Evolutionary conservation across 2,888 invertebrate genomes (phyloP).

Genomic region (Diarsia dahlii): DNA sequence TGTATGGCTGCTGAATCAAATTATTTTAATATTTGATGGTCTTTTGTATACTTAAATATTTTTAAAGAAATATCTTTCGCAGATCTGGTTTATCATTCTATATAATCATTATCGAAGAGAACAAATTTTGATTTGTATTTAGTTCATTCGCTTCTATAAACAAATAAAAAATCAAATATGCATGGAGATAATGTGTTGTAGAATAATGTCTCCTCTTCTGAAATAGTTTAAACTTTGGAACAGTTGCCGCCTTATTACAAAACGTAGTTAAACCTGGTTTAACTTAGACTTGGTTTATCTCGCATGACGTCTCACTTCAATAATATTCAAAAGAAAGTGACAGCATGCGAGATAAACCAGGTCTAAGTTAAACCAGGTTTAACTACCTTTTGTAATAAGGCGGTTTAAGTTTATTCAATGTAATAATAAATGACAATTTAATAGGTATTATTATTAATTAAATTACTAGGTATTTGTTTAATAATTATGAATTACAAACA

Average conservation of each 20-base stretch:
- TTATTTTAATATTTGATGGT: conserved; percentile 31
- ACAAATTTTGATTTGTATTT: conserved; percentile 19
- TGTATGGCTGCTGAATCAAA: conserved; percentile 28
- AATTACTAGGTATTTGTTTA: conserved; percentile 51
- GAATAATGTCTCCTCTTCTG: conserved; percentile 37
- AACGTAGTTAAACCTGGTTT: too few relatives aligned
- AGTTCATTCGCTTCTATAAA: conserved; percentile 14
- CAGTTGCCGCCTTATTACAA: too few relatives aligned
- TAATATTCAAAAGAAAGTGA: too few relatives aligned
- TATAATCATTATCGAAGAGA: conserved; percentile 5
- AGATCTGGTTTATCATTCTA: conserved; percentile 48
- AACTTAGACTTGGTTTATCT: too few relatives aligned
- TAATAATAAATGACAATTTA: conserved; percentile 57
- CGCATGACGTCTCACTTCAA: too few relatives aligned
- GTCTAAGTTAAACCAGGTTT: too few relatives aligned
- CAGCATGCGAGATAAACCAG: too few relatives aligned
- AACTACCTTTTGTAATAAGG: too few relatives aligned
- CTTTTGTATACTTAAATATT: conserved; percentile 27
- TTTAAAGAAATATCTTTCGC: conserved; percentile 2
- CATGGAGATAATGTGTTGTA: conserved; percentile 35
- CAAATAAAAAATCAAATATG: background rate
- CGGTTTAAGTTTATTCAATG: conserved; percentile 31
- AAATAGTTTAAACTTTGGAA: conserved; percentile 30
- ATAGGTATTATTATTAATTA: conserved; percentile 62
- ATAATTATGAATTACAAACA: conserved; percentile 55